These are phyloP conservation scores for Gastrophysa polygoni DNA, from an alignment of 2,888 invertebrate genomes.

Conservation along the genomic window DNA sequence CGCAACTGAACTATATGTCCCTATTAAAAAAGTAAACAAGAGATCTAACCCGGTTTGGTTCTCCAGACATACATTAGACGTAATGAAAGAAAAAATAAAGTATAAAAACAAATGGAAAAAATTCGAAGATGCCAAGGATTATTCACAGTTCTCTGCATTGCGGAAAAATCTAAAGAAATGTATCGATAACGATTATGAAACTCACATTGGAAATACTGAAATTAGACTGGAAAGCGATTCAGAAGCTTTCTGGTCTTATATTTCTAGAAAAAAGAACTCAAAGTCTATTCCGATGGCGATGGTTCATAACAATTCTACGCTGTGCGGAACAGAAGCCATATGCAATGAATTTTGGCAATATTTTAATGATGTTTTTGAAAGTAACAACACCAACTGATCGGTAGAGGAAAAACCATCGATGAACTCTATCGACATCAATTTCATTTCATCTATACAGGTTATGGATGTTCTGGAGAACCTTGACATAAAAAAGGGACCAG, in stretches of 20 bases:
- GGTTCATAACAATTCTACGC: background rate
- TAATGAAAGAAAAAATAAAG: background rate
- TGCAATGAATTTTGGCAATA: background rate
- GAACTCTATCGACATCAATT: background rate
- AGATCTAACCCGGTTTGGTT: background rate
- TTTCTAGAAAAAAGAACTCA: background rate
- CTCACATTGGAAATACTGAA: background rate
- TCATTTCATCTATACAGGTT: background rate
- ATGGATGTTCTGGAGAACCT: background rate
- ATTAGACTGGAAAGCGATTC: background rate
- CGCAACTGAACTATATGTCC: background rate
- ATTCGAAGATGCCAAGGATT: background rate
- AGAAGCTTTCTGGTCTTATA: conserved; percentile 3
- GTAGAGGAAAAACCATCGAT: background rate
- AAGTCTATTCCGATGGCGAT: background rate
- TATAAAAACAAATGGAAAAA: background rate
- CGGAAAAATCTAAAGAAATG: background rate
- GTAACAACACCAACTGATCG: background rate
- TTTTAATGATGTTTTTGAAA: background rate
- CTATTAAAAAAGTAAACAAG: background rate
- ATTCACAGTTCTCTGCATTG: background rate
- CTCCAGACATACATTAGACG: background rate
- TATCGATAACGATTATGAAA: background rate
- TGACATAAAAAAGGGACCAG: background rate
- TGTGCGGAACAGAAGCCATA: conserved; percentile 4